phyloP scores from a whole-genome alignment of 2,888 invertebrate species.

The Eupithecia insigniata region DNA sequence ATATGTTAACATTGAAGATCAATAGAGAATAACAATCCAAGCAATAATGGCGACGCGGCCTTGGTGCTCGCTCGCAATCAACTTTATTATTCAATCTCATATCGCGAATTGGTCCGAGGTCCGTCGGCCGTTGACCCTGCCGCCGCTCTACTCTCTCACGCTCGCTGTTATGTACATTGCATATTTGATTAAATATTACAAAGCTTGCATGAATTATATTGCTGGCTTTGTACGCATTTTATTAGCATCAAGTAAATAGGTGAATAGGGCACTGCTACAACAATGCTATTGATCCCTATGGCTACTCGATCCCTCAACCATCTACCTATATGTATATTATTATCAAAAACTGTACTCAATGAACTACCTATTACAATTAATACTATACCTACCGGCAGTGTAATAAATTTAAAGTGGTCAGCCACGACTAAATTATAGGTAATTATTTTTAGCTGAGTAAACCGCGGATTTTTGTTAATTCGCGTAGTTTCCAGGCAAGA shows the following conservation, averaged over 20 bases:
- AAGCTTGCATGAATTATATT: neutral
- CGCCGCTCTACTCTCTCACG: slow-evolving; percentile 50
- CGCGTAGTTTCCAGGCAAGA: neutral
- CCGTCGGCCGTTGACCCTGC: slow-evolving; percentile 73
- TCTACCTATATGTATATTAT: no score
- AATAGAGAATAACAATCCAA: slow-evolving; percentile 38
- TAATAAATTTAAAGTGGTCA: no score
- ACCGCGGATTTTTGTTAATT: no score
- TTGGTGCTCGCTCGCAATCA: slow-evolving; percentile 78
- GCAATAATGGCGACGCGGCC: slow-evolving; percentile 77
- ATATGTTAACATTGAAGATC: neutral
- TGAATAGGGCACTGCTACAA: neutral
- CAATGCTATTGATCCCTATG: neutral
- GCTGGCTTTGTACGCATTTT: neutral
- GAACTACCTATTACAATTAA: no score
- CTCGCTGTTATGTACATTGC: neutral
- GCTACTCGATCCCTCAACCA: neutral
- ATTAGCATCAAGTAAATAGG: neutral
- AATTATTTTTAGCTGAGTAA: no score
- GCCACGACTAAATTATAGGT: no score
- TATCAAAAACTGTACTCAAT: no score
- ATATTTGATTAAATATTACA: neutral
- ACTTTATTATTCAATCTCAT: slow-evolving; percentile 84
- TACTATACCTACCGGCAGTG: no score
- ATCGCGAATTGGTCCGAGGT: slow-evolving; percentile 84